Evolutionary conservation across 2,888 invertebrate species (phyloP).

Genomic region (Formica aserva): DNA sequence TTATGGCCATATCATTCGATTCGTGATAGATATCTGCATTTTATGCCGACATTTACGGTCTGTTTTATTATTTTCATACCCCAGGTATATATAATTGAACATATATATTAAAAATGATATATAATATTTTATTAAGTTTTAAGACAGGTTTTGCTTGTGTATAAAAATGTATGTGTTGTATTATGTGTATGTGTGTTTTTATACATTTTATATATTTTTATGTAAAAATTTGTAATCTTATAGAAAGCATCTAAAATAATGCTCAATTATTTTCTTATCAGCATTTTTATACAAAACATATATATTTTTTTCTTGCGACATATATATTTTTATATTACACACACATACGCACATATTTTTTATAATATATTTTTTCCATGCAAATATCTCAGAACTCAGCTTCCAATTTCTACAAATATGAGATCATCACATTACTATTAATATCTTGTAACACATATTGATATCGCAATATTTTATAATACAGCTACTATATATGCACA

Average conservation of each 20-base stretch:
- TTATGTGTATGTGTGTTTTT: no score
- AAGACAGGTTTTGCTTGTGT: not conserved
- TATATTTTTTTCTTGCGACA: no score
- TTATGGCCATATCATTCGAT: constrained; percentile 30
- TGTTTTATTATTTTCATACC: constrained; percentile 37
- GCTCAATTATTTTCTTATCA: not conserved
- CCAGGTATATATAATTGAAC: not conserved
- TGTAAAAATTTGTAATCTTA: not conserved
- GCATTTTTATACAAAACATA: not conserved
- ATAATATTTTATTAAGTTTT: not conserved
- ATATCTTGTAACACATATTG: not conserved
- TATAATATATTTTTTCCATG: not conserved
- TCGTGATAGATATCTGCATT: constrained; percentile 24
- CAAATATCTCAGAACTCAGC: not conserved
- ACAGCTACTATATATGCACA: not conserved
- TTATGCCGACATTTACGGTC: constrained; percentile 15
- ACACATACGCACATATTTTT: not conserved
- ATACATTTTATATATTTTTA: not conserved
- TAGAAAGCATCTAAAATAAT: not conserved
- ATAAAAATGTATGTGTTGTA: not conserved
- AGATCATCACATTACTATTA: not conserved
- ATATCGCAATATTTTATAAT: constrained; percentile 19
- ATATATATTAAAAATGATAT: not conserved
- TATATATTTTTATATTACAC: not conserved
- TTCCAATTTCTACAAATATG: not conserved